Conservation (phyloP, 2,113 vertebrate species). For the Microcebus griseorufus region DNA sequence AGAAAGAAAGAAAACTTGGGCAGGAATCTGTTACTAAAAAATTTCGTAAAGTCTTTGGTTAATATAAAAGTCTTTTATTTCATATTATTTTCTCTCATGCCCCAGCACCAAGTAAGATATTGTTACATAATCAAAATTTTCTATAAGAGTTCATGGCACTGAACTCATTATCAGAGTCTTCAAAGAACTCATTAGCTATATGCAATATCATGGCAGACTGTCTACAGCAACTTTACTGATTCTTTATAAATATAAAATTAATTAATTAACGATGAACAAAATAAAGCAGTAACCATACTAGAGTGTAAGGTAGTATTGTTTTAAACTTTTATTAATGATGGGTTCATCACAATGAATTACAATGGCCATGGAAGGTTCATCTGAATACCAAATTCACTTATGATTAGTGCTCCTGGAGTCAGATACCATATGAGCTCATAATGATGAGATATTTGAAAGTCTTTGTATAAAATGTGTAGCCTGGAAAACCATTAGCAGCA, state of each 20-base stretch:
- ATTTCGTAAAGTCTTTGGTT: background rate
- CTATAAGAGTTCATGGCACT: conserved; percentile 38
- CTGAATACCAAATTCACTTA: conserved; percentile 48
- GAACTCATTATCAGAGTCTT: conserved; percentile 53
- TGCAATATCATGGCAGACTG: conserved; percentile 53
- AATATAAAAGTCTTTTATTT: background rate
- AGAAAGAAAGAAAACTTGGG: background rate
- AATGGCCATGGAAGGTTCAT: background rate
- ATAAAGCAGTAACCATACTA: conserved; percentile 53
- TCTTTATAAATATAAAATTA: conserved; percentile 57
- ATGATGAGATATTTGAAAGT: background rate
- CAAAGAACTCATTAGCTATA: conserved; percentile 67
- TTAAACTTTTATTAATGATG: conserved; percentile 70
- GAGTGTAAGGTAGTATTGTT: conserved; percentile 45
- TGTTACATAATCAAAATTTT: conserved; percentile 52
- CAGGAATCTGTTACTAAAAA: background rate
- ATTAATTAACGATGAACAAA: conserved; percentile 79
- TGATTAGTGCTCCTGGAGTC: background rate
- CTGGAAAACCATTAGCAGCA: conserved; percentile 28
- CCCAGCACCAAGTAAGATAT: background rate
- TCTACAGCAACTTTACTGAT: conserved; percentile 26
- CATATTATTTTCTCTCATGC: background rate
- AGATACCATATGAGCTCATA: conserved; percentile 4
- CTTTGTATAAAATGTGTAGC: background rate
- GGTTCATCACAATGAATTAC: conserved; percentile 66